Evolutionary conservation across 2,888 invertebrate genomes (phyloP).

Genomic region (Drosophila kuntzei): DNA sequence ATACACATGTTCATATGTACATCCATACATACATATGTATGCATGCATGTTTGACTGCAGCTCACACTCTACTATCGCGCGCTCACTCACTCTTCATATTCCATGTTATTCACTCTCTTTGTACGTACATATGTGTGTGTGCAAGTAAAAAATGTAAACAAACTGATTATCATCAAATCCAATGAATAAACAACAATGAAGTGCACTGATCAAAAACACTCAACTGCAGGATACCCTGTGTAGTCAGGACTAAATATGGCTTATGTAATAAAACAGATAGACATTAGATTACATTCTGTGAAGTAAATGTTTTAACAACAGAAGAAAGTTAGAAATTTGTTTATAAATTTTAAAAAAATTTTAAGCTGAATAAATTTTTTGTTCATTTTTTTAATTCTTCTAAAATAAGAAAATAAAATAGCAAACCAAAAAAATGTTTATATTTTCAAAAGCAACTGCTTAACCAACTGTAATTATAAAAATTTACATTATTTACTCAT

Average conservation of each 20-base stretch:
- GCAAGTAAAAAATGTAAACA: conserved; percentile 84
- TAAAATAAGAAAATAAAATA: too few species aligned
- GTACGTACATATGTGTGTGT: conserved; percentile 54
- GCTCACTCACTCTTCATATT: background rate
- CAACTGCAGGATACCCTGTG: conserved; percentile 9
- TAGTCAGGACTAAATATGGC: background rate
- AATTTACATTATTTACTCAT: background rate
- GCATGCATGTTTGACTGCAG: background rate
- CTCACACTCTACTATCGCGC: conserved; percentile 1
- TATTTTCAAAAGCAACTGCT: too few species aligned
- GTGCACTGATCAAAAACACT: background rate
- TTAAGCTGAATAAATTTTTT: too few species aligned
- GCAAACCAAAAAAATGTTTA: too few species aligned
- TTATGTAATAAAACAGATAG: background rate
- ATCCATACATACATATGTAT: background rate
- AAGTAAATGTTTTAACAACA: background rate
- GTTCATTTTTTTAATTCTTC: too few species aligned
- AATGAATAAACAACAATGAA: conserved; percentile 83
- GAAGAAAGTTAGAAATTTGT: too few species aligned
- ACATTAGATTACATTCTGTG: background rate
- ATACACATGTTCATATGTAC: conserved; percentile 10
- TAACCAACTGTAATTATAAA: too few species aligned
- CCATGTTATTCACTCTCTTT: conserved; percentile 27
- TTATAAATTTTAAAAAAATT: too few species aligned
- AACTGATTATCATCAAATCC: conserved; percentile 84